Evolutionary conservation across 2,797 vertebrate species (phyloP), one percentile per base, ranked within the genome.

Genomic region (Denticeps clupeoides): DNA sequence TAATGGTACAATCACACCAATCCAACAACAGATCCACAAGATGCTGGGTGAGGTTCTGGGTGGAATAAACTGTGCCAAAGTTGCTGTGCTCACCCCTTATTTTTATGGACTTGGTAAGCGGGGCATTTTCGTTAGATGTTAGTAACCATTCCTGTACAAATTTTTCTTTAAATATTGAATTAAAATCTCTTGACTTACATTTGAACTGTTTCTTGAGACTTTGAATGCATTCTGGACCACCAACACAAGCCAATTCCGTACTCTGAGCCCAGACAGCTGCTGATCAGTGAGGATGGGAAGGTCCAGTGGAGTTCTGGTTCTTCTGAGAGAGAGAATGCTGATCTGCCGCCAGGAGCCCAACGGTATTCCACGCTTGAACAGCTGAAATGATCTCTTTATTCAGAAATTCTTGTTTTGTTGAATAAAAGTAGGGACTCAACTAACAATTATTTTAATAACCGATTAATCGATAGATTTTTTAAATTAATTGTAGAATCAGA

Each of bases 151-250:
- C n/a, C n/a, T n/a, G n/a, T n/a, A n/a, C n/a, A n/a, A n/a, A n/a
- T n/a, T n/a, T n/a, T n/a, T n/a, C n/a, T n/a, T n/a, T n/a, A n/a
- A n/a, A n/a, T n/a, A n/a, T n/a, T n/a, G n/a, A n/a, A n/a, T n/a
- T n/a, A n/a, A n/a, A n/a, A n/a, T n/a, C n/a, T n/a, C n/a, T n/a
- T n/a, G n/a, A n/a, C n/a, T n/a, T n/a, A n/a, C n/a, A n/a, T 7
- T 24, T 23, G 12, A 37, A 25, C 3, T 33, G 7, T n/a, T 3
- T 38, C 61, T 56, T 25, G 51, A 98, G 92, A 89, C 71, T 90
- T 90, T 73, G 91, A 96, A 60, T 94, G 83, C 49, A 41, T 88
- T 53, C 62, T 97, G 71, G 89, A 94, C 78, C 80, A 73, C 69
- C 68, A 79, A 29, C 75, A 75, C 56, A 82, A 78, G 23, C 84